phyloP scores from a whole-genome alignment of 2,888 invertebrate genomes.

The Chrysolina americana region DNA sequence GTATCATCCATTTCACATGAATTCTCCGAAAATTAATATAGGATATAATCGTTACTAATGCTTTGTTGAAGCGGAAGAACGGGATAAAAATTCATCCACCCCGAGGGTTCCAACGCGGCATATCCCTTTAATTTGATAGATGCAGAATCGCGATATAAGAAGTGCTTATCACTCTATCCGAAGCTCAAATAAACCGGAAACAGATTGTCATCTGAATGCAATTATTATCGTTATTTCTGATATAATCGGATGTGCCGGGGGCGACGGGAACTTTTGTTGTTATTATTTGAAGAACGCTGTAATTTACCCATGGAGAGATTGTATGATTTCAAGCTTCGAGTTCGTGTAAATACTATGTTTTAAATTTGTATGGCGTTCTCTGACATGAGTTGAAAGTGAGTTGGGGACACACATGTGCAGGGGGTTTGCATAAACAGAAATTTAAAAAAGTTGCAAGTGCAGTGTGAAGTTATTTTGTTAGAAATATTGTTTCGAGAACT shows the following conservation, averaged over 20 bases:
- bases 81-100: conserved; percentile 4
- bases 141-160: conserved; percentile 22
- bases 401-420: not conserved
- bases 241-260: conserved; percentile 36
- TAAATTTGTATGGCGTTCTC: not conserved
- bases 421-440: no score
- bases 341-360: conserved; percentile 5
- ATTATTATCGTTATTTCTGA: conserved; percentile 44
- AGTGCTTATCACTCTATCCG: not conserved
- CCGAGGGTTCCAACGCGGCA: conserved; percentile 22
- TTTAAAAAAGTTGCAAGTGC: no score
- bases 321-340: conserved; percentile 33
- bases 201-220: conserved; percentile 44
- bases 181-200: conserved; percentile 41
- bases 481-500: no score
- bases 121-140: conserved; percentile 27
- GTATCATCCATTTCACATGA: no score
- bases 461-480: no score
- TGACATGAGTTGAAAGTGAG: not conserved
- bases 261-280: conserved; percentile 31
- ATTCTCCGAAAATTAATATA: no score
- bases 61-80: no score
- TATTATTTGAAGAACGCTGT: conserved; percentile 34
- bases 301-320: conserved; percentile 40
- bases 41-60: no score